Percentiles rank a stretch among this genome's conserved stretches.
Evolutionary conservation across 2,888 invertebrate genomes (phyloP).

Genomic region (Melanostoma scalare): DNA sequence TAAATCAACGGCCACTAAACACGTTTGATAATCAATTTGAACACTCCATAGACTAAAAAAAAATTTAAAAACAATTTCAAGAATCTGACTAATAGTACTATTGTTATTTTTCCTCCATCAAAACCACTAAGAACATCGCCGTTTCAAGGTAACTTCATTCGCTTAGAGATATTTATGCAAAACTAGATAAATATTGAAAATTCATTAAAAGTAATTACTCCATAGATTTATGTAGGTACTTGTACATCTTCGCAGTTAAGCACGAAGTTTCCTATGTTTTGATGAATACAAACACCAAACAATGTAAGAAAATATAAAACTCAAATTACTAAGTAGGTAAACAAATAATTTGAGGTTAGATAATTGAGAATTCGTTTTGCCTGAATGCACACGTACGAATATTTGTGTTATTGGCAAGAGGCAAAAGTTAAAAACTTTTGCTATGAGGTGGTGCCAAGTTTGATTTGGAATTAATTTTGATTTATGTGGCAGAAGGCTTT

Average conservation of each 20-base stretch:
- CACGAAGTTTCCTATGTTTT: background rate
- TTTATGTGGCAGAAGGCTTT: conserved; percentile 29
- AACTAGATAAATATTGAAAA: conserved; percentile 64
- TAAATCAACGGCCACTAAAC: conserved; percentile 5
- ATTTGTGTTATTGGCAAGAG: conserved; percentile 14
- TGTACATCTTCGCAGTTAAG: background rate
- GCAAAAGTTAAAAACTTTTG: conserved; percentile 29
- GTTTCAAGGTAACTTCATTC: conserved; percentile 42
- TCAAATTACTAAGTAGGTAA: conserved; percentile 52
- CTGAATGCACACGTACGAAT: conserved; percentile 44
- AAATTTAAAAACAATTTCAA: conserved; percentile 9
- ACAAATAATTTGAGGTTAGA: conserved; percentile 66
- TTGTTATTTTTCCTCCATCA: background rate
- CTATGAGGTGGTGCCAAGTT: conserved; percentile 28
- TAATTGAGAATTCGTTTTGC: conserved; percentile 63
- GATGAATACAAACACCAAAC: background rate
- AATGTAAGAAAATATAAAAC: background rate
- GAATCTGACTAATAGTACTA: conserved; percentile 31
- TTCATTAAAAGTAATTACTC: conserved; percentile 52
- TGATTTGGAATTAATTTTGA: conserved; percentile 28
- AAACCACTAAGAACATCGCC: conserved; percentile 26
- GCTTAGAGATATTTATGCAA: conserved; percentile 41
- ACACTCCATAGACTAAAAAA: background rate
- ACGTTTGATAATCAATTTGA: conserved; percentile 8
- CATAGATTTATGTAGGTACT: conserved; percentile 15